phyloP scores from a whole-genome alignment of 2,797 vertebrate species.

The Silurus aristotelis region DNA sequence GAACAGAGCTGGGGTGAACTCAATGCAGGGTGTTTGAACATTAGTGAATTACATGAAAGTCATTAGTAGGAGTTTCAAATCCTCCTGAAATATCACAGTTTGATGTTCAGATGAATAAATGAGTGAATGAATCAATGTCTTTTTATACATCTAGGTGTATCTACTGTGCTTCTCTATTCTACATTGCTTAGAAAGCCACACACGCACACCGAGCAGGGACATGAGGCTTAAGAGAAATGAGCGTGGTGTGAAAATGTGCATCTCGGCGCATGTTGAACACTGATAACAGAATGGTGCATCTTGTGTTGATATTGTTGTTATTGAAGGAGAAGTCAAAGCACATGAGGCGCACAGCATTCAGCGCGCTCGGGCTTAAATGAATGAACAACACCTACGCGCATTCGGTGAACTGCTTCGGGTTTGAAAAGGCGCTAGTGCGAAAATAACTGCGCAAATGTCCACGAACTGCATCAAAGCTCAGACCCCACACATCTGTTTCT shows the following conservation, averaged over 20 bases:
- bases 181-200: neutral
- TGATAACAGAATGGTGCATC: neutral
- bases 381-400: neutral
- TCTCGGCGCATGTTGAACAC: neutral
- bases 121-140: neutral
- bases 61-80: neutral
- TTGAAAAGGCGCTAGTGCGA: neutral
- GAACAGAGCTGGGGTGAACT: neutral
- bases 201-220: too few species aligned
- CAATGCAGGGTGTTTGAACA: neutral
- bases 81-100: neutral
- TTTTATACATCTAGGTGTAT: neutral
- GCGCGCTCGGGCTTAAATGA: slow-evolving; percentile 13
- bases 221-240: neutral
- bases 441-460: neutral
- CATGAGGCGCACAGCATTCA: neutral
- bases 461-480: neutral
- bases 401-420: neutral
- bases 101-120: neutral
- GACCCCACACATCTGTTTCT: too few species aligned
- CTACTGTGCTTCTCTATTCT: neutral
- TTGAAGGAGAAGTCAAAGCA: neutral
- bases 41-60: too few species aligned
- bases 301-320: neutral
- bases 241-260: neutral